Evolutionary conservation across 2,797 vertebrate genomes (phyloP).

Genomic region (Champsocephalus gunnari): DNA sequence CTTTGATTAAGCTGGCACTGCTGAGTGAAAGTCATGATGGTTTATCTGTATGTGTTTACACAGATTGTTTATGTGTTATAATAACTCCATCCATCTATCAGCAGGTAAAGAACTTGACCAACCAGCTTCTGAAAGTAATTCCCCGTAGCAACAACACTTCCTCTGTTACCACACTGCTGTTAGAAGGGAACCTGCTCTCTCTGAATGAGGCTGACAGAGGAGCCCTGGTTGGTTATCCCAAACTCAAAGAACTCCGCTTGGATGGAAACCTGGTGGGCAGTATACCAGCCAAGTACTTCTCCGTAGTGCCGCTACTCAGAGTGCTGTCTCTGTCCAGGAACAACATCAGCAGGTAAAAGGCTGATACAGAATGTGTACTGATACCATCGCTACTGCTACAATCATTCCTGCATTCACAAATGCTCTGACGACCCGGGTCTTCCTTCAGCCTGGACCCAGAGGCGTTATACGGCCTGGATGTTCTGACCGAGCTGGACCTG

Average conservation of each 20-base stretch:
- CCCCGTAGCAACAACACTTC: constrained; percentile 33
- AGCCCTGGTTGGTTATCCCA: constrained; percentile 74
- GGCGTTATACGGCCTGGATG: constrained; percentile 81
- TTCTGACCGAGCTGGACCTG: constrained; percentile 83
- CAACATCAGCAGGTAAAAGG: constrained; percentile 74
- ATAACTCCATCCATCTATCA: constrained; percentile 11
- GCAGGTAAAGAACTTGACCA: constrained; percentile 53
- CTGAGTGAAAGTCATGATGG: background rate
- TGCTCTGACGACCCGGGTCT: background rate
- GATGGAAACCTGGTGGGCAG: constrained; percentile 78
- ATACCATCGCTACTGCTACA: background rate
- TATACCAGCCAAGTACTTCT: constrained; percentile 81
- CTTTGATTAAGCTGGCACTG: background rate
- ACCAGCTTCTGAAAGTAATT: constrained; percentile 73
- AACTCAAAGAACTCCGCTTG: constrained; percentile 84
- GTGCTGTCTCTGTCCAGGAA: constrained; percentile 87
- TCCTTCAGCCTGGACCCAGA: constrained; percentile 71
- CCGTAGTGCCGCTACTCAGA: constrained; percentile 74
- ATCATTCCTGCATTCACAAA: background rate
- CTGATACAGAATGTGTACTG: background rate
- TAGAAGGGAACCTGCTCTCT: constrained; percentile 43
- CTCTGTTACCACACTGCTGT: constrained; percentile 36
- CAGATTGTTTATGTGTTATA: background rate
- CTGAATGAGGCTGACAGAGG: constrained; percentile 63
- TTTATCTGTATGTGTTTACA: background rate